phyloP scores from a whole-genome alignment of 2,888 invertebrate species.

The Pristionchus exspectatus region DNA sequence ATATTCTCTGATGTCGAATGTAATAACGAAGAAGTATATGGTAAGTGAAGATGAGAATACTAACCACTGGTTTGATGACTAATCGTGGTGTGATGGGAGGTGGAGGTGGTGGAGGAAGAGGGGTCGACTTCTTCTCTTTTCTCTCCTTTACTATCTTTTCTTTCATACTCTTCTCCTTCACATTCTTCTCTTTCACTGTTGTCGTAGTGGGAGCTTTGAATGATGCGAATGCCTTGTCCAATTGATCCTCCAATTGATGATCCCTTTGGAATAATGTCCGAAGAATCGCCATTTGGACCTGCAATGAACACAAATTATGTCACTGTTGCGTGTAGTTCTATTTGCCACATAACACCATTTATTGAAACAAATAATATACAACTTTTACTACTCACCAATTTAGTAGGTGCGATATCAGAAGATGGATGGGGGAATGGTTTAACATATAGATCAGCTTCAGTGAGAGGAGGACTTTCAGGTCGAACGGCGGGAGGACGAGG shows the following conservation, averaged over 20 bases:
- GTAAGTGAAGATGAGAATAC: neutral
- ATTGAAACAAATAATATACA: too few species aligned
- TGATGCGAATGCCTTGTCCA: neutral
- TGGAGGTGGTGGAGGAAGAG: neutral
- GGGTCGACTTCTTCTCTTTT: neutral
- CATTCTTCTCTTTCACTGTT: neutral
- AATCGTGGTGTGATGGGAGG: neutral
- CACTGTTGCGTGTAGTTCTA: too few species aligned
- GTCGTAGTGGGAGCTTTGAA: neutral
- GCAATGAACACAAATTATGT: neutral
- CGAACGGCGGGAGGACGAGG: neutral
- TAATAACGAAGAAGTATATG: too few species aligned
- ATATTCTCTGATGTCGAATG: neutral
- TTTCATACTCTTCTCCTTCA: too few species aligned
- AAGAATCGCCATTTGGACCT: conserved; percentile 50
- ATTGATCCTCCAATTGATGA: neutral
- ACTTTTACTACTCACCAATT: conserved; percentile 23
- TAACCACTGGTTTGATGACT: conserved; percentile 8
- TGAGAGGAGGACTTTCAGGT: neutral
- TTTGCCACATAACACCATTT: too few species aligned
- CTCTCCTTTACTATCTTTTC: neutral
- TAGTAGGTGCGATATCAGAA: conserved; percentile 16
- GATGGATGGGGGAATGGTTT: neutral
- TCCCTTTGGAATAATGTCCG: conserved; percentile 11
- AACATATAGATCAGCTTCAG: neutral